A percentile compares a stretch with the other conserved stretches of the same genome.
Evolutionary conservation across 1,140 invertebrate genomes (phyloP).

Genomic region (Dinoponera quadriceps): DNA sequence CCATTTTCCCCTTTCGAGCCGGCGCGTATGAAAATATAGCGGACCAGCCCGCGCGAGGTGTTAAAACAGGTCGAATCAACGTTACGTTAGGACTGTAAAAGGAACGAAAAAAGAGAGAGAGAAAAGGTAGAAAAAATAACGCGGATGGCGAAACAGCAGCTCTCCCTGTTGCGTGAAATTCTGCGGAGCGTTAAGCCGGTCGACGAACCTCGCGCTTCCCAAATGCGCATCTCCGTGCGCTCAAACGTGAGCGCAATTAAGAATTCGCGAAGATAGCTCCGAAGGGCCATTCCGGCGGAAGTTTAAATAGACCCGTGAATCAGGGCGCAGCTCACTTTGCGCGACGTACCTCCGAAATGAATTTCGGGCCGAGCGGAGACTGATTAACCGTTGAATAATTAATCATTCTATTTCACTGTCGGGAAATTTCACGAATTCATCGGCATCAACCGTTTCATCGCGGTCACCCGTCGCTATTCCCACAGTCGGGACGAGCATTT

Average conservation of each 20-base stretch:
- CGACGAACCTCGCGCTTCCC: too few species aligned
- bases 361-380: slow-evolving; percentile 7
- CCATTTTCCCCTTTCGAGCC: not conserved
- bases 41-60: not conserved
- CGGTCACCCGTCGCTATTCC: slow-evolving; percentile 9
- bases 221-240: not conserved
- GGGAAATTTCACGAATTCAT: slow-evolving; percentile 38
- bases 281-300: not conserved
- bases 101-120: too few species aligned
- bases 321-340: slow-evolving; percentile 5
- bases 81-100: not conserved
- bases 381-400: slow-evolving; percentile 53
- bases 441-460: slow-evolving; percentile 10
- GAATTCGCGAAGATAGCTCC: not conserved
- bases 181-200: too few species aligned
- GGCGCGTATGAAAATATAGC: not conserved
- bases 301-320: slow-evolving; percentile 16
- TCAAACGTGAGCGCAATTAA: not conserved
- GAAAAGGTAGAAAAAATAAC: too few species aligned
- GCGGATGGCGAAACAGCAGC: too few species aligned
- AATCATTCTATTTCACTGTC: slow-evolving; percentile 50
- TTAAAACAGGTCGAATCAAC: slow-evolving; percentile 9
- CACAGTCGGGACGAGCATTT: not conserved
- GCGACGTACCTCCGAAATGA: slow-evolving; percentile 4
- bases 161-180: too few species aligned